Evolutionary conservation across 2,888 invertebrate genomes (phyloP).

Genomic region (Rhagonycha fulva): DNA sequence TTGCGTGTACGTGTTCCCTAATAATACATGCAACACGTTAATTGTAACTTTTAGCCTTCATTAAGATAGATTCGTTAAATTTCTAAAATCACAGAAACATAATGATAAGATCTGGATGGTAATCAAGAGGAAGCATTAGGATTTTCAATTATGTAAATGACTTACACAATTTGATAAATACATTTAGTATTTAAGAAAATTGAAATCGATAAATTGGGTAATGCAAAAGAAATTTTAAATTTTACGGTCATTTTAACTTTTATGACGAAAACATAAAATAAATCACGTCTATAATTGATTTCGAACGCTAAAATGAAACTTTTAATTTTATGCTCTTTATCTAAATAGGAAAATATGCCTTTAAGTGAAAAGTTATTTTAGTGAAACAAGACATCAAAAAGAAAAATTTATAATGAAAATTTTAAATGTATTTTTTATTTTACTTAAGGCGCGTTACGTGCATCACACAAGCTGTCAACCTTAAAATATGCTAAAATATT

Average conservation of each 20-base stretch:
- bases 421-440: background rate
- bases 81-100: background rate
- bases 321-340: background rate
- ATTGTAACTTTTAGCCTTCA: background rate
- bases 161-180: background rate
- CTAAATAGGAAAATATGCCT: background rate
- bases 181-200: conserved; percentile 1
- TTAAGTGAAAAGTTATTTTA: background rate
- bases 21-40: background rate
- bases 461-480: background rate
- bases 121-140: background rate
- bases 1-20: background rate
- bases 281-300: background rate
- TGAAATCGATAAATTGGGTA: background rate
- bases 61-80: background rate
- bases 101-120: background rate
- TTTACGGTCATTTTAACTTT: background rate
- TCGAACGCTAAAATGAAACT: background rate
- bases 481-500: background rate
- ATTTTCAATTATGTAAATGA: background rate
- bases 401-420: background rate
- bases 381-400: background rate
- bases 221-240: background rate
- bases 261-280: background rate
- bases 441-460: background rate